Conservation (phyloP, 1,140 invertebrate species). For the Heliconius himera region DNA sequence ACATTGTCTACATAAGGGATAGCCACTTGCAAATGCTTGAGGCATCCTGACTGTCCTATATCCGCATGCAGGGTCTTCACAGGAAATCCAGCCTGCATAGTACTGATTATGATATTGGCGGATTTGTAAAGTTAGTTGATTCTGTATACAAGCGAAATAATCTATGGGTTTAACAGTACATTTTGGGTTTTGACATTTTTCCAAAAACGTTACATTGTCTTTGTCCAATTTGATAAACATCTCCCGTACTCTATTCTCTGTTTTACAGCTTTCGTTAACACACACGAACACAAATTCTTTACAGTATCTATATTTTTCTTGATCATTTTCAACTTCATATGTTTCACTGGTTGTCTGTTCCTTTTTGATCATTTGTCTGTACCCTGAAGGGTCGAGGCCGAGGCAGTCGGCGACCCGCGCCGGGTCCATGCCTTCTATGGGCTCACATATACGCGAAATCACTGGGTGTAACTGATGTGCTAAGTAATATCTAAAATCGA, state of each 20-base stretch:
- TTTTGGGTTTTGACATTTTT: conserved; percentile 85
- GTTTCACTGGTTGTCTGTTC: conserved; percentile 81
- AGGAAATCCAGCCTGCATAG: conserved; percentile 90
- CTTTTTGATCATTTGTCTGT: conserved; percentile 76
- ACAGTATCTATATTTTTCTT: conserved; percentile 90
- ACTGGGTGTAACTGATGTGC: conserved; percentile 96
- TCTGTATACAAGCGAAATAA: conserved; percentile 86
- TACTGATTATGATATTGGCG: conserved; percentile 87
- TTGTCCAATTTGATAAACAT: conserved; percentile 76
- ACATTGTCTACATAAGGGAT: conserved; percentile 90
- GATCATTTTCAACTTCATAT: conserved; percentile 83
- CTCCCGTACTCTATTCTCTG: conserved; percentile 82
- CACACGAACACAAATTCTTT: conserved; percentile 87
- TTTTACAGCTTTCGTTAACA: conserved; percentile 82
- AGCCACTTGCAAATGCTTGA: conserved; percentile 83
- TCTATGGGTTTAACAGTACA: conserved; percentile 85
- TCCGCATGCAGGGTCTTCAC: conserved; percentile 93
- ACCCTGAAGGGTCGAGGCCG: conserved; percentile 85
- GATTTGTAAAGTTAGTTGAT: conserved; percentile 86
- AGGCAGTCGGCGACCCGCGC: conserved; percentile 94
- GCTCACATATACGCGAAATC: conserved; percentile 95
- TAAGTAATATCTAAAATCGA: conserved; percentile 93
- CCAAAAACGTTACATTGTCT: conserved; percentile 81
- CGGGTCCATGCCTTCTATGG: conserved; percentile 96
- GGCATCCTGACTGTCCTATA: conserved; percentile 86